phyloP scores from a whole-genome alignment of 92 coral and sea anemone genomes.

The Epizoanthus stellaris region DNA sequence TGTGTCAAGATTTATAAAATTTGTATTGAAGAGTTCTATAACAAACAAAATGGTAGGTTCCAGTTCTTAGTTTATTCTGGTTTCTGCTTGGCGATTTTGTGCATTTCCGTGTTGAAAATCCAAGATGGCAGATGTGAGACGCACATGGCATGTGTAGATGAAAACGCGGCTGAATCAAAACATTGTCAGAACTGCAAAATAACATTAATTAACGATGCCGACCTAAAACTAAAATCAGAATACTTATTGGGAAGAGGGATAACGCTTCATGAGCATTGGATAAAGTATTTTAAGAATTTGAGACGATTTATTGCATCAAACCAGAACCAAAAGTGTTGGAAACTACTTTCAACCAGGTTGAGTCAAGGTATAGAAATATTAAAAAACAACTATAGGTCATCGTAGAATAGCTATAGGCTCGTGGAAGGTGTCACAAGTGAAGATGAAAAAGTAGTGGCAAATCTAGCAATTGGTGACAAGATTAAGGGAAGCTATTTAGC shows the following conservation, averaged over 20 bases:
- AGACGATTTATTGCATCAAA: not conserved
- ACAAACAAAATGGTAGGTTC: too few species aligned
- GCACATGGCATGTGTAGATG: not conserved
- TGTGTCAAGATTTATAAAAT: too few species aligned
- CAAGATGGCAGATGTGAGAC: too few species aligned
- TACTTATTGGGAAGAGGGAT: not conserved
- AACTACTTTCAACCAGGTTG: slow-evolving; percentile 2
- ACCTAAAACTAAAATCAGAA: not conserved
- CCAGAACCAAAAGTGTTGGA: not conserved
- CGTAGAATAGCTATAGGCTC: not conserved
- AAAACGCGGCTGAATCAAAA: not conserved
- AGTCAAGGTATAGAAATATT: not conserved
- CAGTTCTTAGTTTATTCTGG: too few species aligned
- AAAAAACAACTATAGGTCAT: not conserved
- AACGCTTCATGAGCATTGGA: not conserved
- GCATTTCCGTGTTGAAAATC: too few species aligned
- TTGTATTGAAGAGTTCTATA: too few species aligned
- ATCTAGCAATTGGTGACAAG: slow-evolving; percentile 37
- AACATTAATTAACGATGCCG: not conserved
- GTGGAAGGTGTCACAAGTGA: slow-evolving; percentile 23
- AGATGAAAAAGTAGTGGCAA: slow-evolving; percentile 15
- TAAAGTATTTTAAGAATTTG: slow-evolving; percentile 26
- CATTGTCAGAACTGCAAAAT: not conserved
- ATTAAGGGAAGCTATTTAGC: slow-evolving; percentile 1
- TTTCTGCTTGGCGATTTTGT: too few species aligned